Evolutionary conservation across 2,888 invertebrate genomes (phyloP).

Genomic region (Brachynemurus nebulosus): DNA sequence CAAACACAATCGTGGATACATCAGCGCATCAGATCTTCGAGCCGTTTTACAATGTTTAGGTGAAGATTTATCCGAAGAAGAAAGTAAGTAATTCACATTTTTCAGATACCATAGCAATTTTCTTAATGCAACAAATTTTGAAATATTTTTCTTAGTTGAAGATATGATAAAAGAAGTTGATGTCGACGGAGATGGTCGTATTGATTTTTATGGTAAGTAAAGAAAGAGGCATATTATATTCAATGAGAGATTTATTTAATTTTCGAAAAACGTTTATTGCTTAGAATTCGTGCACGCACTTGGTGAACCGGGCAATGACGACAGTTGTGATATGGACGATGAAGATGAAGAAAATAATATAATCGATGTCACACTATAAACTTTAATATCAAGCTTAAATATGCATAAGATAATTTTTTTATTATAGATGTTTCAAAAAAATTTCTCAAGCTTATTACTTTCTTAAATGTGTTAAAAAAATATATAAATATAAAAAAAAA

Average conservation of each 20-base stretch:
- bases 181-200: constrained; percentile 85
- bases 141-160: constrained; percentile 60
- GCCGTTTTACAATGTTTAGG: constrained; percentile 81
- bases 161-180: constrained; percentile 96
- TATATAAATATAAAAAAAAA: too few relatives aligned
- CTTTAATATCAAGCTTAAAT: background rate
- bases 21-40: constrained; percentile 74
- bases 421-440: too few relatives aligned
- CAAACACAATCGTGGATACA: constrained; percentile 84
- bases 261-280: constrained; percentile 25
- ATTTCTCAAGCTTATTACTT: too few relatives aligned
- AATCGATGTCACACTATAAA: constrained; percentile 5
- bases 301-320: constrained; percentile 60
- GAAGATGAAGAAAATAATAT: constrained; percentile 44
- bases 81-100: constrained; percentile 47
- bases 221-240: background rate
- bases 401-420: too few relatives aligned
- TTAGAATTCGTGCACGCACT: constrained; percentile 71
- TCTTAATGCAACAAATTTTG: background rate
- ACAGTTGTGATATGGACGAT: constrained; percentile 61
- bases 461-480: too few relatives aligned
- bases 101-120: background rate
- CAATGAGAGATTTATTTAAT: too few relatives aligned
- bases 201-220: constrained; percentile 73
- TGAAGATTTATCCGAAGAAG: constrained; percentile 79